Base-by-base conservation (phyloP, 2,888 invertebrate species). In the Sympetrum striolatum region DNA sequence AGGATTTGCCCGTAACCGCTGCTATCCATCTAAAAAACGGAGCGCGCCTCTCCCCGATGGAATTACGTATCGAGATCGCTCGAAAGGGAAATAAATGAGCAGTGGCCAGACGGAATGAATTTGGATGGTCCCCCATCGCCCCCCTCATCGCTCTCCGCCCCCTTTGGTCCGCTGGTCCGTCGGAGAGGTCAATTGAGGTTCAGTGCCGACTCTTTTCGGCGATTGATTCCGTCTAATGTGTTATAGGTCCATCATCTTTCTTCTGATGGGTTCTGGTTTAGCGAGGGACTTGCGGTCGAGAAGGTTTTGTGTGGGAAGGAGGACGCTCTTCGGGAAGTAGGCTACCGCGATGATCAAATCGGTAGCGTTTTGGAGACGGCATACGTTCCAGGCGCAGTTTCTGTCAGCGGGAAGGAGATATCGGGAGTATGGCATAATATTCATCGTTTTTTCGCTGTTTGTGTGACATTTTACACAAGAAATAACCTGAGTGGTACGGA, bases 121-220 rank as follows among this genome's bases (percentile, higher is more conserved):
- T 60, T 18, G 48, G 31, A 25, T 18, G 48, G 31, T 22, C 64
- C 31, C 81, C 81, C 81, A 25, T 25, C 48, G 31, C 6, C 53
- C 60, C 12, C 31, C 37, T 6, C 44, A 44, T 44, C 22, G 15
- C 37, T 31, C 60, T 25, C 81, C 22, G 22, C 60, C 2, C 60
- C 37, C 37, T 3, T 15, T 22, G 31, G 37, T 15, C 53, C 18
- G 60, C 15, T 22, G 60, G 60, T 60, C 53, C 64, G 64, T 86
- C n/a, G n/a, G 86, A 86, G 60, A 86, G 86, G 86, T 86, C 86
- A 86, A 86, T 86, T 86, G 86, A n/a, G 86, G 86, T 86, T 86
- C 86, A 86, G 37, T 86, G 64, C 86, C 86, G 86, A 58, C 86
- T 64, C 86, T 25, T 86, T 86, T 86, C 86, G 86, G 64, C 86